Evolutionary conservation across 2,797 vertebrate species (phyloP).

Genomic region (Cirrhinus mrigala): DNA sequence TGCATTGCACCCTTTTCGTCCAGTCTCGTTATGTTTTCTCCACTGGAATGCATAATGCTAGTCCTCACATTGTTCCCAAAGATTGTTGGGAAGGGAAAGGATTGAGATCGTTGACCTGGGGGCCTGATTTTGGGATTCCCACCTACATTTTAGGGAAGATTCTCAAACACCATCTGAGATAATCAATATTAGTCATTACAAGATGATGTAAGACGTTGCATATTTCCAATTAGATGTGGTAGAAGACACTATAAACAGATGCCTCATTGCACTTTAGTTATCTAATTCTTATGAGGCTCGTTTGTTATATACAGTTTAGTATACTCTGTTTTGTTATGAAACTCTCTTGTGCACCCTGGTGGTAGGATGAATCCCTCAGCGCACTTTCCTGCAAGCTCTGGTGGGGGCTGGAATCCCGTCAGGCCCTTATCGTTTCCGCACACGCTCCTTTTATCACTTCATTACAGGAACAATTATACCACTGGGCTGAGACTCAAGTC

Average conservation of each 20-base stretch:
- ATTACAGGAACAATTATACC: slow-evolving; percentile 69
- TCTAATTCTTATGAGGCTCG: neutral
- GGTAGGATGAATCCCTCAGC: slow-evolving; percentile 8
- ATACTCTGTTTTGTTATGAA: neutral
- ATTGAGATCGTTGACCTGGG: slow-evolving; percentile 71
- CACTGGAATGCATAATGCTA: slow-evolving; percentile 94
- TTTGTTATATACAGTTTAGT: neutral
- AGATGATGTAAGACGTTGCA: neutral
- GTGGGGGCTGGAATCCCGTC: slow-evolving; percentile 50
- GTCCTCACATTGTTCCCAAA: slow-evolving; percentile 79
- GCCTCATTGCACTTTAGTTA: neutral
- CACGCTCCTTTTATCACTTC: slow-evolving; percentile 23
- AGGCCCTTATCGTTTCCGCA: slow-evolving; percentile 19
- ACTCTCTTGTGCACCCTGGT: slow-evolving; percentile 13
- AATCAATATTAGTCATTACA: neutral
- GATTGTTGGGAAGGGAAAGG: slow-evolving; percentile 73
- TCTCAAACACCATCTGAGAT: neutral
- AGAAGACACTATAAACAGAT: neutral
- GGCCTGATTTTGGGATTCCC: slow-evolving; percentile 73
- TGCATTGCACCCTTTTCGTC: slow-evolving; percentile 77
- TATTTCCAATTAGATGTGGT: neutral
- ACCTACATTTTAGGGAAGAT: slow-evolving; percentile 14
- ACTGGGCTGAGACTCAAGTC: slow-evolving; percentile 78
- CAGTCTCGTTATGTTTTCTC: slow-evolving; percentile 81
- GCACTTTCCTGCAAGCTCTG: slow-evolving; percentile 4